Evolutionary conservation across 2,888 invertebrate species (phyloP), one percentile per base, ranked within the genome.

Genomic region (Meteorus cinctellus): DNA sequence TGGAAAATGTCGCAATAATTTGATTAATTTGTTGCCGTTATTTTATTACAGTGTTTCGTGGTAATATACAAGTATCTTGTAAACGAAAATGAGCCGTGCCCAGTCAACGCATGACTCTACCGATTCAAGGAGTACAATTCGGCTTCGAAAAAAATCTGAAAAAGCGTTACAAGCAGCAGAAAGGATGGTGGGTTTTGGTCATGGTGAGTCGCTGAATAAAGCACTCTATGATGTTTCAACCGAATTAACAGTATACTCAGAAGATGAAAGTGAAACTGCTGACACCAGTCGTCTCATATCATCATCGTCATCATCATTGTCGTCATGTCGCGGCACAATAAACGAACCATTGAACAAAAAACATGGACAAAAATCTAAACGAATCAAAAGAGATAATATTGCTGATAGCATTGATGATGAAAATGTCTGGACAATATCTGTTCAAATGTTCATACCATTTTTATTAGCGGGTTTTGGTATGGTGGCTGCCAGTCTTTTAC

Each of bases 381-480:
- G 79, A 68, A 79, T 79, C 14, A 71, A 76, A 59, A 74, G 55
- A 16, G 74, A 77, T 31, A 65, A 31, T 51, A 69, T 74, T n/a
- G 74, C 74, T 41, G 75, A 71, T 83, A 81, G 80, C 60, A 81
- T 81, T 65, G 81, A 87, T 1, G 91, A 91, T 84, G 92, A 94
- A 89, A 92, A 91, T 87, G 91, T 92, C 72, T 93, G 93, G 92
- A 92, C 93, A 60, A 94, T 94, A 75, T 92, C 94, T 55, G 92
- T 95, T 67, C 95, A 97, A 91, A 96, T 97, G 91, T 94, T 94
- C 86, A 93, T 94, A 81, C 97, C 97, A 10, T 97, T 96, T 90
- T 90, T 96, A 75, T 92, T 97, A 76, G 97, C 97, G 76, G 97
- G 97, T 19, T 94, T 96, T 86, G 97, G 97, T 74, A 97, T 96